A percentile compares a stretch with the other conserved stretches of the same genome.
Conservation (phyloP, 2,888 invertebrate genomes). For the Euzophera pinguis region DNA sequence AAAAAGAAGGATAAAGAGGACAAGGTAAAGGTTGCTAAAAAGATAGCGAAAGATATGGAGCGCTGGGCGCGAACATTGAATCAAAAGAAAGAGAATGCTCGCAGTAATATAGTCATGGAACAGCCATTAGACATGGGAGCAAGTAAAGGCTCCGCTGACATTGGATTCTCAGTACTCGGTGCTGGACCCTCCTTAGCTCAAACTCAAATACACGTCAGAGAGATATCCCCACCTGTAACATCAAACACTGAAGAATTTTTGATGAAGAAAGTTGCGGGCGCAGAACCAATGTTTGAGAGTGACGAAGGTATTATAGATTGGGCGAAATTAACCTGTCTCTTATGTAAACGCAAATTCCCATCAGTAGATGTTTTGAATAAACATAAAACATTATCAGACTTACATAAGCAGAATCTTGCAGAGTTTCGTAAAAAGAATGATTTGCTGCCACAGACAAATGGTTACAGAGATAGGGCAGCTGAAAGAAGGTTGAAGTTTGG, state of each 20-base stretch:
- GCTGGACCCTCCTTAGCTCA: slow-evolving; percentile 73
- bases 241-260: slow-evolving; percentile 60
- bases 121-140: slow-evolving; percentile 67
- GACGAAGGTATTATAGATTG: slow-evolving; percentile 92
- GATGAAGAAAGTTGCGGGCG: slow-evolving; percentile 68
- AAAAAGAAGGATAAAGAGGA: slow-evolving; percentile 91
- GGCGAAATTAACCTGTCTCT: slow-evolving; percentile 92
- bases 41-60: slow-evolving; percentile 94
- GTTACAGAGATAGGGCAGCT: slow-evolving; percentile 96
- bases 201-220: slow-evolving; percentile 46
- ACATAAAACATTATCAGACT: slow-evolving; percentile 95
- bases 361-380: slow-evolving; percentile 92
- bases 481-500: slow-evolving; percentile 97
- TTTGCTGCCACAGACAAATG: slow-evolving; percentile 50
- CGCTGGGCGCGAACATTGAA: slow-evolving; percentile 98
- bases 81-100: slow-evolving; percentile 91
- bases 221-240: slow-evolving; percentile 53
- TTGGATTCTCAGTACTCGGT: slow-evolving; percentile 94
- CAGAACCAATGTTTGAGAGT: slow-evolving; percentile 82
- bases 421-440: slow-evolving; percentile 69
- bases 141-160: slow-evolving; percentile 91
- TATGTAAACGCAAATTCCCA: slow-evolving; percentile 97
- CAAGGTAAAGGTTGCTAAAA: slow-evolving; percentile 98
- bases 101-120: slow-evolving; percentile 67
- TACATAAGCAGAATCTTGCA: slow-evolving; percentile 94